A percentile compares a stretch with the other conserved stretches of the same genome.
Conservation (phyloP, 2,888 invertebrate genomes). For the Hybos culiciformis region DNA sequence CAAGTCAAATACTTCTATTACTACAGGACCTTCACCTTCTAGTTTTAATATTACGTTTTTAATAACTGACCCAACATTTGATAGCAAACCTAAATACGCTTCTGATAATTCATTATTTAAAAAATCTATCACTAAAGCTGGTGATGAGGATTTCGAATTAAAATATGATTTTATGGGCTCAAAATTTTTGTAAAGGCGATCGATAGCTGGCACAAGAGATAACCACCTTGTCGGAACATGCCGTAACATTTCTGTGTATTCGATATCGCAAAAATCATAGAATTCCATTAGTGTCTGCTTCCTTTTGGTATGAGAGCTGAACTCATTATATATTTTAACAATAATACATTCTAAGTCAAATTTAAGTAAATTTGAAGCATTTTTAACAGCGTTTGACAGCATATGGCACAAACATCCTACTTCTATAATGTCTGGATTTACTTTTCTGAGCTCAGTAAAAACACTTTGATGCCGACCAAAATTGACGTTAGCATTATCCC, state of each 20-base stretch:
- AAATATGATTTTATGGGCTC: slow-evolving; percentile 2
- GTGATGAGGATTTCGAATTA: background rate
- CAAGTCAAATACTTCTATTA: slow-evolving; percentile 5
- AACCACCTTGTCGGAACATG: background rate
- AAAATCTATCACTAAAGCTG: slow-evolving; percentile 5
- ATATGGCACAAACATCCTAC: slow-evolving; percentile 1
- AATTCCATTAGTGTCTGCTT: slow-evolving; percentile 2
- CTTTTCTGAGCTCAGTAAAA: background rate
- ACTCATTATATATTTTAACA: slow-evolving; percentile 2
- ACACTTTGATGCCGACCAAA: slow-evolving; percentile 4
- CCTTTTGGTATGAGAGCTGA: slow-evolving; percentile 3
- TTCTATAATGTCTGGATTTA: background rate
- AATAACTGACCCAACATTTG: slow-evolving; percentile 1
- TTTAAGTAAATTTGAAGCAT: slow-evolving; percentile 1
- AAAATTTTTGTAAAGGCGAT: slow-evolving; percentile 1
- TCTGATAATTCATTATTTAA: slow-evolving; percentile 7
- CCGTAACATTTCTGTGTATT: slow-evolving; percentile 1
- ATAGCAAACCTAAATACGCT: slow-evolving; percentile 2
- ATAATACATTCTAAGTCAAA: slow-evolving; percentile 2
- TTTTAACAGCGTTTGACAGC: slow-evolving; percentile 2
- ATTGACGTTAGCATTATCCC: slow-evolving; percentile 6
- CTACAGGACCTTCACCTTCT: slow-evolving; percentile 4
- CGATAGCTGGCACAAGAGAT: background rate
- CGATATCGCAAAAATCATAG: slow-evolving; percentile 1
- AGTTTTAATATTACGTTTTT: slow-evolving; percentile 7